A percentile compares a stretch with the other conserved stretches of the same genome.
Conservation (phyloP, 2,888 invertebrate species). For the Agriopis marginaria region DNA sequence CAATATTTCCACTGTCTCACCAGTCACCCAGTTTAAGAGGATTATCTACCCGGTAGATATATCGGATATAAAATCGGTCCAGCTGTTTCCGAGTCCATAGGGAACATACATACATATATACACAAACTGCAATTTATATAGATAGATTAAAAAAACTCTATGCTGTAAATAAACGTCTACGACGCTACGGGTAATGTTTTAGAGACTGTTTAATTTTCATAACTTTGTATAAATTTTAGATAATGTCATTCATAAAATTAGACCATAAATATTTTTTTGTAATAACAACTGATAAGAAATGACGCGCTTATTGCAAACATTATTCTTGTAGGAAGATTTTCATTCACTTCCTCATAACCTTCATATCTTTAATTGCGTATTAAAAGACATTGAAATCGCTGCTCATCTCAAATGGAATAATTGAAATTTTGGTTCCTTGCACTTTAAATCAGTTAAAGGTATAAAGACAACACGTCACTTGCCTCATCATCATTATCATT, state of each 20-base stretch:
- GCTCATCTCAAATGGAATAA: background rate
- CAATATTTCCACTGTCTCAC: too few relatives aligned
- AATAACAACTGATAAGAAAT: slow-evolving; percentile 28
- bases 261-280: slow-evolving; percentile 8
- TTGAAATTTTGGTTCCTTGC: background rate
- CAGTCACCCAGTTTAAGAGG: too few relatives aligned
- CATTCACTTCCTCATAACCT: slow-evolving; percentile 23
- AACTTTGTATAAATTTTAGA: slow-evolving; percentile 6
- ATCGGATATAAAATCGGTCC: too few relatives aligned
- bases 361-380: slow-evolving; percentile 20
- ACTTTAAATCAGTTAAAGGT: background rate
- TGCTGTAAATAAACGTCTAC: background rate
- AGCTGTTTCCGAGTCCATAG: too few relatives aligned
- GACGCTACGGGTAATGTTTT: background rate
- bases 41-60: too few relatives aligned
- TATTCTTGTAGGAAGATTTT: slow-evolving; percentile 25
- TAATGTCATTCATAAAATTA: slow-evolving; percentile 1
- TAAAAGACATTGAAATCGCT: slow-evolving; percentile 13
- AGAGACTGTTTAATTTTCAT: background rate
- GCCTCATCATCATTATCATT: background rate
- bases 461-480: background rate
- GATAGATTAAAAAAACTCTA: too few relatives aligned
- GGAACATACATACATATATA: too few relatives aligned
- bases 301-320: slow-evolving; percentile 14
- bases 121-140: too few relatives aligned